Evolutionary conservation across 2,797 vertebrate genomes (phyloP), one percentile per base, ranked within the genome.

Genomic region (Ctenopoma multispine): DNA sequence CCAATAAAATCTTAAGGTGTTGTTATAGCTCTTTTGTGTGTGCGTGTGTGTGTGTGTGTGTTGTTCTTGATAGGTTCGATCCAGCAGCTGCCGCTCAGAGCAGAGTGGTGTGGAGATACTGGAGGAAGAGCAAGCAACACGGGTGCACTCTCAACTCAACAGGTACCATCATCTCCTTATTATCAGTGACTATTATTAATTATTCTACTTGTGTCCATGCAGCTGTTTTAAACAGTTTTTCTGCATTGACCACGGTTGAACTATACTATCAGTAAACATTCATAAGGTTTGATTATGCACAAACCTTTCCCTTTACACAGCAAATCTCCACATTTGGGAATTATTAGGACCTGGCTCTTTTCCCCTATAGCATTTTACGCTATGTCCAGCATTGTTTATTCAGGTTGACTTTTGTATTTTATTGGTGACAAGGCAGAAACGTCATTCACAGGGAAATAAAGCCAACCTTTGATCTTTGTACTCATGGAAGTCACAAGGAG

Each of bases 131-230:
- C 63, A 75, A 54, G 60, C 65, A 48, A 63, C 27, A 54, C 1
- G 12, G 74, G 79, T 40, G 4, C 49, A 61, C 0, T 69, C 56
- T 73, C 24, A 36, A 14, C 64, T 72, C 64, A 82, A 23, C 80
- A 91, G 87, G 90, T 92, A 86, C 53, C 21, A 20, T 65, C 18
- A 20, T 53, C 38, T 47, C 10, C 17, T 59, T 50, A 31, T 7
- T 7, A 40, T 21, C 4, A 43, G 14, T 14, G 29, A n/a, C 29
- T 56, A 3, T 20, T 7, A 44, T 18, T n/a, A n/a, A 1, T 48
- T 21, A 48, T 10, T 21, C 1, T 48, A 6, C 8, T 13, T 48
- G 11, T 48, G 46, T 47, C n/a, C 7, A 47, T 20, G n/a, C 7
- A 46, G 15, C 41, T 43, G 15, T 46, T n/a, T 46, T 15, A 15